phyloP scores from a whole-genome alignment of 2,113 vertebrate genomes.

The Todiramphus saurophagus region DNA sequence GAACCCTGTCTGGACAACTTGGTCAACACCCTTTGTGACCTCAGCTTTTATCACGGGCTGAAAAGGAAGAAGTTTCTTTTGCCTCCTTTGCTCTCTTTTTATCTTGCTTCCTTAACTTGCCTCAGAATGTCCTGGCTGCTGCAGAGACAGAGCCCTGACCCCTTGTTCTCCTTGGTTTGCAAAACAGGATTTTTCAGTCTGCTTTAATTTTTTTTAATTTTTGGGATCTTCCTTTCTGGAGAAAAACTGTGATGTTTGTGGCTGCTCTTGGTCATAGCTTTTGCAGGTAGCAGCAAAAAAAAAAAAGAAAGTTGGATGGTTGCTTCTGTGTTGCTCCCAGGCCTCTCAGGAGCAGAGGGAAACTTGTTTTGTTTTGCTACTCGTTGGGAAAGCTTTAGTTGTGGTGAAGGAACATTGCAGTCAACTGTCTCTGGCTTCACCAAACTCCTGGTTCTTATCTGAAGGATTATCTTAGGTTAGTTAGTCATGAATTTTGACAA shows the following conservation, averaged over 20 bases:
- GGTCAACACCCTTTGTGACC: background rate
- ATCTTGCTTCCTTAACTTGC: background rate
- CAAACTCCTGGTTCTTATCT: background rate
- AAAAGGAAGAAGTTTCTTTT: background rate
- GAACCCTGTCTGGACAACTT: background rate
- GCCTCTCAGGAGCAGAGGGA: background rate
- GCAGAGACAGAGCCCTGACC: background rate
- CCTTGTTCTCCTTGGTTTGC: background rate
- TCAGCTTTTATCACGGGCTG: background rate
- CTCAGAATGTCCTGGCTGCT: background rate
- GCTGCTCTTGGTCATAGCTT: background rate
- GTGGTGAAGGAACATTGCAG: background rate
- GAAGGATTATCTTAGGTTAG: background rate
- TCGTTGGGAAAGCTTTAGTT: background rate
- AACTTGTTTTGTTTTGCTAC: background rate
- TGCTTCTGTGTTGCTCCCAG: background rate
- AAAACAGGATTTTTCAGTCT: background rate
- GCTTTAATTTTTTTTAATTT: background rate
- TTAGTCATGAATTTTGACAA: background rate
- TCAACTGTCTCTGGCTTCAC: background rate
- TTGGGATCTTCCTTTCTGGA: background rate
- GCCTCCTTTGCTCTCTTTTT: background rate
- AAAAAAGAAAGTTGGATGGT: background rate
- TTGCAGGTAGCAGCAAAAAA: background rate
- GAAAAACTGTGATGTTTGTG: background rate